Percentiles rank a stretch among this genome's conserved stretches.
phyloP scores from a whole-genome alignment of 2,113 vertebrate species.

The Callopanchax toddi region DNA sequence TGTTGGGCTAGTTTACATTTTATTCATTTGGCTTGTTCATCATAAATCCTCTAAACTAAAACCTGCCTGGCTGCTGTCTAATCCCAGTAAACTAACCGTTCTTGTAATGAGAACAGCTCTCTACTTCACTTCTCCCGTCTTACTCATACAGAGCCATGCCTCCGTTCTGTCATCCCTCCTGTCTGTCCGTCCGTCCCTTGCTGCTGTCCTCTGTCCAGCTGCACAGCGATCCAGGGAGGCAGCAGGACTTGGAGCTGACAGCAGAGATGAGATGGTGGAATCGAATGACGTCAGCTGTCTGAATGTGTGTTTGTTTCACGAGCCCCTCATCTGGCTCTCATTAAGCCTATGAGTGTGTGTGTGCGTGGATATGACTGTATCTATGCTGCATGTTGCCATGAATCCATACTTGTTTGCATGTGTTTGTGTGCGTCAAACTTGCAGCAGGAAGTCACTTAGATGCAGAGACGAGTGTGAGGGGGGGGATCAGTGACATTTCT shows the following conservation, averaged over 20 bases:
- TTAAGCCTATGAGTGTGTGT: conserved; percentile 57
- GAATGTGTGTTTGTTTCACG: conserved; percentile 52
- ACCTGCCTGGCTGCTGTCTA: neutral
- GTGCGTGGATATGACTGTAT: conserved; percentile 24
- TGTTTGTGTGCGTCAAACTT: conserved; percentile 33
- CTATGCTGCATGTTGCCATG: conserved; percentile 21
- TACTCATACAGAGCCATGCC: conserved; percentile 18
- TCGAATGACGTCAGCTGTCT: conserved; percentile 72
- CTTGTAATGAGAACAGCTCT: conserved; percentile 12
- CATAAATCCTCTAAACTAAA: too few relatives aligned
- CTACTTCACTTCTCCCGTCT: conserved; percentile 7
- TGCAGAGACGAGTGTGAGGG: conserved; percentile 10
- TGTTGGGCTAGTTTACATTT: too few relatives aligned
- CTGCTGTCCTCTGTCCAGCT: conserved; percentile 61
- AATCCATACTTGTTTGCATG: conserved; percentile 25
- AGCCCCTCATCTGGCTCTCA: conserved; percentile 78
- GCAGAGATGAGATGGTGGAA: conserved; percentile 73
- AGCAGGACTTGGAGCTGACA: conserved; percentile 72
- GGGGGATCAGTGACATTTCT: conserved; percentile 17
- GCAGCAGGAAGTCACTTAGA: conserved; percentile 45
- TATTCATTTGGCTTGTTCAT: too few relatives aligned
- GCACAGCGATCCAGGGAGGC: conserved; percentile 70
- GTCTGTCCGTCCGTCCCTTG: conserved; percentile 26
- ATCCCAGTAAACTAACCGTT: neutral
- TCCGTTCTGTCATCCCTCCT: conserved; percentile 35